Base-by-base conservation (phyloP, 2,113 vertebrate species). In the Baryphthengus martii region DNA sequence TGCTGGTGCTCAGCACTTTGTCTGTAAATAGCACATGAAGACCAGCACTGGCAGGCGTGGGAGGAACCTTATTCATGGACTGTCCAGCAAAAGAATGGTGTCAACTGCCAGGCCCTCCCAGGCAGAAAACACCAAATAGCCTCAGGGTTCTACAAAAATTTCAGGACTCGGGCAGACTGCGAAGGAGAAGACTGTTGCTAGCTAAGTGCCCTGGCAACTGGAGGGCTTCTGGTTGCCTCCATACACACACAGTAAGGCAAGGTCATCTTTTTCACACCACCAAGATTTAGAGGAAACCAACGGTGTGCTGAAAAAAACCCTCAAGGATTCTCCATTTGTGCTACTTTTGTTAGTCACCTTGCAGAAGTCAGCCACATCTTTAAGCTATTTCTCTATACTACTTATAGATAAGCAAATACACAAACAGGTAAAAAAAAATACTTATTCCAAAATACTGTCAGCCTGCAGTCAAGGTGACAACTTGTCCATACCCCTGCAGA, bases 241-340 rank as follows among this genome's bases (percentile, higher is more conserved):
- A 39, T 20, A 37, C 13, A 10, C 0, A 2, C 4, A 19, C 3
- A 42, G 7, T 15, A 87, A 84, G 10, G 47, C 33, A 63, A 33
- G 17, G 44, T 28, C 25, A 40, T 25, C 40, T 50, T 85, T 65
- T 52, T 33, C 2, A 7, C n/a, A 39, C 59, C 35, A 70, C 10
- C 9, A 47, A 7, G 20, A 56, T 65, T 79, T 44, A 86, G 21
- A n/a, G n/a, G 68, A 71, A 78, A 72, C 4, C 1, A 3, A 50
- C 0, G 1, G 52, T 1, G 0, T 0, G 1, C 13, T 50, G 44
- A 47, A 83, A 90, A 84, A 75, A 39, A 7, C 18, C 18, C 17
- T 29, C 4, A 42, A 29, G 24, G 35, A 68, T 26, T 76, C 20
- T 72, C 42, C 10, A 53, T 58, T 29, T 50, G 42, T 12, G 15